Conservation (phyloP, 2,113 vertebrate species). For the Athene cunicularia region DNA sequence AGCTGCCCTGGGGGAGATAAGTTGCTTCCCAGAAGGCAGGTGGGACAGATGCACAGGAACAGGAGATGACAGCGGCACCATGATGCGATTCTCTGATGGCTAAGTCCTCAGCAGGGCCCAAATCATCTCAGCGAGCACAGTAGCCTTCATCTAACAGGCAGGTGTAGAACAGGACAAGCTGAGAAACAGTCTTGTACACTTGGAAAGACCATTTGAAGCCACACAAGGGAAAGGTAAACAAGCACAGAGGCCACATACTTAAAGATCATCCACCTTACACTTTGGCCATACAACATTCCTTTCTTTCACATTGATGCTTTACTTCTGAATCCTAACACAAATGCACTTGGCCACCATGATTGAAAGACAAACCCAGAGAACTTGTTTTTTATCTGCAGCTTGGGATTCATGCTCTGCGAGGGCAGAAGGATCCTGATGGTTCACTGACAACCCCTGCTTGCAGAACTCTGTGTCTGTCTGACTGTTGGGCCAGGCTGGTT, state of each 20-base stretch:
- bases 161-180: neutral
- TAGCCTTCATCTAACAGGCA: neutral
- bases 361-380: neutral
- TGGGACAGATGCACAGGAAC: neutral
- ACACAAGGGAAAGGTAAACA: neutral
- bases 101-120: neutral
- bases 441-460: too few relatives aligned
- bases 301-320: neutral
- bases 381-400: neutral
- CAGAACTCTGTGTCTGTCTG: neutral
- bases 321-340: neutral
- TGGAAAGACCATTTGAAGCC: neutral
- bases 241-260: fast-evolving
- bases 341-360: neutral
- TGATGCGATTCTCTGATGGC: neutral
- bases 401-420: neutral
- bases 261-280: neutral
- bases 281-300: neutral
- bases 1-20: neutral
- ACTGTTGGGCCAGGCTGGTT: neutral
- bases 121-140: neutral
- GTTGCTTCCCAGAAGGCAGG: neutral
- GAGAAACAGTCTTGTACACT: neutral
- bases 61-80: neutral
- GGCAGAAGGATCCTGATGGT: neutral